Evolutionary conservation across 2,888 invertebrate species (phyloP).

Genomic region (Polydrusus pterygomalis): DNA sequence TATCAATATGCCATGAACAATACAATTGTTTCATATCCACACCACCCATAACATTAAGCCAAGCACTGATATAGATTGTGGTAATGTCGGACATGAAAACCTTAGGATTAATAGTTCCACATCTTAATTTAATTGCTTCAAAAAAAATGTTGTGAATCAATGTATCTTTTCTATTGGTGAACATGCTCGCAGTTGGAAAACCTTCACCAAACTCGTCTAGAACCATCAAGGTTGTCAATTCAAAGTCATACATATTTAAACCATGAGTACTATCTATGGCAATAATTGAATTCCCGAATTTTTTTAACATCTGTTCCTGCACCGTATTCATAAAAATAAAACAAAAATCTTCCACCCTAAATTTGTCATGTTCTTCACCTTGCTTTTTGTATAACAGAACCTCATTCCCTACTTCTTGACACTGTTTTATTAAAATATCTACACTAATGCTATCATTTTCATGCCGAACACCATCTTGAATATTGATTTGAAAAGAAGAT

Average conservation of each 20-base stretch:
- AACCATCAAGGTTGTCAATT: slow-evolving; percentile 53
- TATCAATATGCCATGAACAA: slow-evolving; percentile 47
- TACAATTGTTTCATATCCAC: slow-evolving; percentile 19
- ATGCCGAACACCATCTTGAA: not conserved
- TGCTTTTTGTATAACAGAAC: slow-evolving; percentile 58
- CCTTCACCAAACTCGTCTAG: slow-evolving; percentile 56
- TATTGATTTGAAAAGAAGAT: not conserved
- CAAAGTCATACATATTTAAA: slow-evolving; percentile 55
- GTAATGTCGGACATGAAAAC: slow-evolving; percentile 1
- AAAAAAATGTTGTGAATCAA: slow-evolving; percentile 46
- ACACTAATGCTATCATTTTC: slow-evolving; percentile 7
- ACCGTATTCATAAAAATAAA: slow-evolving; percentile 58
- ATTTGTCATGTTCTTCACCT: slow-evolving; percentile 35
- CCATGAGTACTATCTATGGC: slow-evolving; percentile 56
- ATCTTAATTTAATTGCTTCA: not conserved
- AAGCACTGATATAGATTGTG: not conserved
- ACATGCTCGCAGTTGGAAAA: slow-evolving; percentile 53
- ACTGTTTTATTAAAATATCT: not conserved
- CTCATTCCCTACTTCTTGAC: slow-evolving; percentile 11
- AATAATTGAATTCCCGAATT: slow-evolving; percentile 56
- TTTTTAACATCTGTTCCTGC: slow-evolving; percentile 58
- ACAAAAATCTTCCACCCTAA: slow-evolving; percentile 58
- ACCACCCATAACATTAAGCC: not conserved
- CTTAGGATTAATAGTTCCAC: not conserved
- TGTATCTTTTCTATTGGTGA: slow-evolving; percentile 54